Evolutionary conservation across 2,113 vertebrate species (phyloP).

Genomic region (Eulacestoma nigropectus): DNA sequence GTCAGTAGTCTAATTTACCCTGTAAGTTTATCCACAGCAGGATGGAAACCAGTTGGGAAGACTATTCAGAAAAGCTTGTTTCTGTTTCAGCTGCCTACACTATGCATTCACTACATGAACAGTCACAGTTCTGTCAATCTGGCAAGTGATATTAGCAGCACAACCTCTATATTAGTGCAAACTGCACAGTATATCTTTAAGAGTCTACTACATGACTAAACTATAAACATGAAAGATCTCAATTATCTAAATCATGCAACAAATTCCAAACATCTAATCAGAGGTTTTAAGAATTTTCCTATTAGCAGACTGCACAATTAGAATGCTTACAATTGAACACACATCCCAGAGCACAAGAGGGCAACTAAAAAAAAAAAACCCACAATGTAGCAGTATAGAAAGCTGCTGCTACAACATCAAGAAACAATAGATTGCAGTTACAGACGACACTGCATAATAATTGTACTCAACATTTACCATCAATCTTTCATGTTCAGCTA

Average conservation of each 20-base stretch:
- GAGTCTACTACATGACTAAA: background rate
- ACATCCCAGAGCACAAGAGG: background rate
- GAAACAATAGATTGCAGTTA: background rate
- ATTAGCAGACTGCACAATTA: background rate
- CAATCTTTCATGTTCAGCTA: background rate
- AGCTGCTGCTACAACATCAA: background rate
- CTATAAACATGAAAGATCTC: background rate
- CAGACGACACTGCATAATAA: background rate
- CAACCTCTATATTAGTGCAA: background rate
- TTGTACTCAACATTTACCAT: background rate
- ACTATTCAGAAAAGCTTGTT: background rate
- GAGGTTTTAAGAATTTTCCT: background rate
- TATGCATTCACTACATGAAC: background rate
- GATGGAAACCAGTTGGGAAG: background rate
- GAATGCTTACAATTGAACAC: background rate
- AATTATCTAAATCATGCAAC: background rate
- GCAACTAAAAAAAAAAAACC: background rate
- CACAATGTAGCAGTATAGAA: background rate
- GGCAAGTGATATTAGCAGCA: background rate
- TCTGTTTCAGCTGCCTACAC: constrained; percentile 10
- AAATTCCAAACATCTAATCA: background rate
- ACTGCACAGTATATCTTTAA: background rate
- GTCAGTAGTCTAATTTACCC: background rate
- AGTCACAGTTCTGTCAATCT: constrained; percentile 20
- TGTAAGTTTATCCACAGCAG: background rate